These are phyloP conservation scores for Drosophila simulans DNA, from an alignment of 1,140 invertebrate genomes.

Conservation along the genomic window DNA sequence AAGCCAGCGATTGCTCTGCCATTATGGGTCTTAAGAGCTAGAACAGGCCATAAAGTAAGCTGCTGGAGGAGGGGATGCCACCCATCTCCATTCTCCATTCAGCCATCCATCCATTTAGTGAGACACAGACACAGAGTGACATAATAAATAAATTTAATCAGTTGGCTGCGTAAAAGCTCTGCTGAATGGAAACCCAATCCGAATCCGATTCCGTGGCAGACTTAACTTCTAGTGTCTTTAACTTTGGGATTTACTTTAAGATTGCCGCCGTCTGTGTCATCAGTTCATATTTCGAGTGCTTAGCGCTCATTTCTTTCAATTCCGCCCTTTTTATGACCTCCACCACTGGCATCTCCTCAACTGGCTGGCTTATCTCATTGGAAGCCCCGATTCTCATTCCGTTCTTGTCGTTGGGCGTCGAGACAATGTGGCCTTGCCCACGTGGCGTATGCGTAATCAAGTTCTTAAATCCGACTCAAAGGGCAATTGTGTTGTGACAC, in stretches of 20 bases:
- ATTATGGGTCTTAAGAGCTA: constrained; percentile 37
- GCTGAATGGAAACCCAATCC: constrained; percentile 1
- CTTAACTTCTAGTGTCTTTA: constrained; percentile 12
- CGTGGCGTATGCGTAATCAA: constrained; percentile 35
- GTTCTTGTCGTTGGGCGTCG: neutral
- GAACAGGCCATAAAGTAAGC: constrained; percentile 27
- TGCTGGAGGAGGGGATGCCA: neutral
- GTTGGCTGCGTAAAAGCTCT: constrained; percentile 15
- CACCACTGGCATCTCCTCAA: constrained; percentile 3
- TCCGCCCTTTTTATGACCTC: constrained; percentile 30
- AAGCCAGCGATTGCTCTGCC: constrained; percentile 28
- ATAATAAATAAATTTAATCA: constrained; percentile 48
- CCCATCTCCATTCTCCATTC: neutral
- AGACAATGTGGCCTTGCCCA: constrained; percentile 2
- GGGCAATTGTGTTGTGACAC: constrained; percentile 15
- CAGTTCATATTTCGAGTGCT: constrained; percentile 35
- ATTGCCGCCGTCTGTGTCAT: constrained; percentile 17
- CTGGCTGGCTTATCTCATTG: constrained; percentile 11
- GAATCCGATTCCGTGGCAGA: constrained; percentile 4
- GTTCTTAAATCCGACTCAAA: neutral
- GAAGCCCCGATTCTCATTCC: neutral
- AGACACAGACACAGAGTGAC: constrained; percentile 12
- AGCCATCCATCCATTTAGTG: constrained; percentile 1
- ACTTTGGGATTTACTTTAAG: constrained; percentile 13
- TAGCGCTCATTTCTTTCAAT: constrained; percentile 27